These are phyloP conservation scores for Apaloderma vittatum DNA, from an alignment of 2,113 vertebrate species.

Conservation along the genomic window DNA sequence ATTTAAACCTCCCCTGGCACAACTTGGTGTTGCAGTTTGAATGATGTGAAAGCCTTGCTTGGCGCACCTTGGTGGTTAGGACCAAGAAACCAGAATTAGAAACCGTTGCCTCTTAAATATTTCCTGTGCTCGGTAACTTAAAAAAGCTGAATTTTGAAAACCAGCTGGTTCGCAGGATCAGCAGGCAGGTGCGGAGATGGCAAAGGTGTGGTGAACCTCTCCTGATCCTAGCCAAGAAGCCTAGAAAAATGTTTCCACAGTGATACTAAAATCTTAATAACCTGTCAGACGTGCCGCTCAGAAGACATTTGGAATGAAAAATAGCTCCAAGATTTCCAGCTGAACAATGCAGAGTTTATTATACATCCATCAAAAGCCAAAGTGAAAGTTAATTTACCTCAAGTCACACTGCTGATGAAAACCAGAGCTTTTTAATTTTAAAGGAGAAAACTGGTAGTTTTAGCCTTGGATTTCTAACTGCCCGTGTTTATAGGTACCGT, in stretches of 20 bases:
- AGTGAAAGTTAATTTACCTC: conserved; percentile 63
- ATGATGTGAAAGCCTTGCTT: background rate
- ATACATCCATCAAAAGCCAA: conserved; percentile 63
- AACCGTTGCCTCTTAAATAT: background rate
- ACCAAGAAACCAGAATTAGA: background rate
- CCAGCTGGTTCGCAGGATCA: background rate
- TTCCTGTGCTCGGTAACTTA: background rate
- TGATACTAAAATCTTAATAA: conserved; percentile 55
- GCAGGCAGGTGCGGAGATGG: background rate
- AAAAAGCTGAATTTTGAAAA: background rate
- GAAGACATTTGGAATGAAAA: conserved; percentile 24
- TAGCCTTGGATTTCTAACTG: background rate
- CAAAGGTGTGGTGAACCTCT: conserved; percentile 6
- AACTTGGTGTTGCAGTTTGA: background rate
- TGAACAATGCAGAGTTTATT: conserved; percentile 32
- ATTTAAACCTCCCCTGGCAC: no score
- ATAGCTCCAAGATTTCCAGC: conserved; percentile 53
- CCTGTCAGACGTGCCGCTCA: conserved; percentile 33
- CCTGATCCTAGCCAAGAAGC: background rate
- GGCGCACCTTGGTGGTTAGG: background rate
- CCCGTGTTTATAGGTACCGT: background rate
- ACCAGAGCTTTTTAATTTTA: conserved; percentile 36
- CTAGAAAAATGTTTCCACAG: conserved; percentile 61
- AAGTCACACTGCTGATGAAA: background rate
- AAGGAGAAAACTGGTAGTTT: background rate